These are phyloP conservation scores for Periplaneta americana DNA, from an alignment of 1,140 invertebrate species.

Conservation along the genomic window DNA sequence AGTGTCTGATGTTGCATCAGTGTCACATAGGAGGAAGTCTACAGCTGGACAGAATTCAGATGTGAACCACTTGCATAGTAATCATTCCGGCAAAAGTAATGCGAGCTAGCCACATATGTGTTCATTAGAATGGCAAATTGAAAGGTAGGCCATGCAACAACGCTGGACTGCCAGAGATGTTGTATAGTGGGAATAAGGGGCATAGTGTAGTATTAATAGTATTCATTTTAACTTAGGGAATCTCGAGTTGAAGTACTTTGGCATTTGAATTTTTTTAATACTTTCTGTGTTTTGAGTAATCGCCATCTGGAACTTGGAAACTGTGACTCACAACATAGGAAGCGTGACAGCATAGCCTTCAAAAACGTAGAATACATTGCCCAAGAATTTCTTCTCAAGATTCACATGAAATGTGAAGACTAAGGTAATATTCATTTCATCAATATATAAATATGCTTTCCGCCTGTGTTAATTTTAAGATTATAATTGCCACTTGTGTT, in stretches of 20 bases:
- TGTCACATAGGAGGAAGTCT: conserved; percentile 1
- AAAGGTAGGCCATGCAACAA: not conserved
- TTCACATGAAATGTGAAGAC: no score
- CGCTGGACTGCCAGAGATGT: not conserved
- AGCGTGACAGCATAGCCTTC: no score
- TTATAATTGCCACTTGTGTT: not conserved
- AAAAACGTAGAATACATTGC: no score
- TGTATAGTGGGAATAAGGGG: not conserved
- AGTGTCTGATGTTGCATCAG: not conserved
- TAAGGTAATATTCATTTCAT: not conserved
- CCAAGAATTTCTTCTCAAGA: no score
- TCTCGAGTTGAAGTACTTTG: no score
- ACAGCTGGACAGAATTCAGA: not conserved
- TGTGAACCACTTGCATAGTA: not conserved
- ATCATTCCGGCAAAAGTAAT: not conserved
- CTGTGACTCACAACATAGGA: no score
- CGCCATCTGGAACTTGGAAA: no score
- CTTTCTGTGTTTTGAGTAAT: no score
- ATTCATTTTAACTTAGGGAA: not conserved
- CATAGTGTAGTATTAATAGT: not conserved
- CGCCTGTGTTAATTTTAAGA: not conserved
- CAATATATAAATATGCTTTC: not conserved
- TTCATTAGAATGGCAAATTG: not conserved
- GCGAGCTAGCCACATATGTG: not conserved
- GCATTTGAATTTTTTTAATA: no score